phyloP scores from a whole-genome alignment of 2,797 vertebrate genomes.

The Anabacerthia variegaticeps region DNA sequence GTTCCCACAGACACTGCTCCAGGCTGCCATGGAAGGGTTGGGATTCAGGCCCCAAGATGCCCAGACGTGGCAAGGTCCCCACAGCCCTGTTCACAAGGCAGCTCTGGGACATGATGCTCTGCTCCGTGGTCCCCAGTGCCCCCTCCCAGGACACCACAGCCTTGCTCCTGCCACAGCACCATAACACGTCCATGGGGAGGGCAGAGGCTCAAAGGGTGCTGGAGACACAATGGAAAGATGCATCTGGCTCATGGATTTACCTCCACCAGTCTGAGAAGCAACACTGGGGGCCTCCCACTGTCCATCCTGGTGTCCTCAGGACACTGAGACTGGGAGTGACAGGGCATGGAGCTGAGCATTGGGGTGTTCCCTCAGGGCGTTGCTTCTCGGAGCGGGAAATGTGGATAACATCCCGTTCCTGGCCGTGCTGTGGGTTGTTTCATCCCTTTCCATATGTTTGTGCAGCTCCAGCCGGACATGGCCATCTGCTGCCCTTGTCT shows the following conservation, averaged over 20 bases:
- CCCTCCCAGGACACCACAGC: not conserved
- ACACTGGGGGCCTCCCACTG: fast-evolving
- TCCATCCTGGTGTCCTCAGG: not conserved
- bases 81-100: not conserved
- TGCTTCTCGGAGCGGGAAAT: not conserved
- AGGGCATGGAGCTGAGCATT: not conserved
- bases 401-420: not conserved
- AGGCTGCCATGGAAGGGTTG: not conserved
- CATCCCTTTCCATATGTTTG: not conserved
- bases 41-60: not conserved
- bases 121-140: not conserved
- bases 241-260: not conserved
- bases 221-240: not conserved
- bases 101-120: not conserved
- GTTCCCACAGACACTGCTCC: not conserved
- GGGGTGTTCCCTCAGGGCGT: not conserved
- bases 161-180: not conserved
- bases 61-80: not conserved
- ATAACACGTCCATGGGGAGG: fast-evolving
- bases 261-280: not conserved
- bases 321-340: not conserved
- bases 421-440: not conserved
- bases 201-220: not conserved
- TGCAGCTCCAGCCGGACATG: not conserved
- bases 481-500: not conserved